A percentile compares a stretch with the other conserved stretches of the same genome.
phyloP scores from a whole-genome alignment of 2,797 vertebrate species.

The Acropternis orthonyx region DNA sequence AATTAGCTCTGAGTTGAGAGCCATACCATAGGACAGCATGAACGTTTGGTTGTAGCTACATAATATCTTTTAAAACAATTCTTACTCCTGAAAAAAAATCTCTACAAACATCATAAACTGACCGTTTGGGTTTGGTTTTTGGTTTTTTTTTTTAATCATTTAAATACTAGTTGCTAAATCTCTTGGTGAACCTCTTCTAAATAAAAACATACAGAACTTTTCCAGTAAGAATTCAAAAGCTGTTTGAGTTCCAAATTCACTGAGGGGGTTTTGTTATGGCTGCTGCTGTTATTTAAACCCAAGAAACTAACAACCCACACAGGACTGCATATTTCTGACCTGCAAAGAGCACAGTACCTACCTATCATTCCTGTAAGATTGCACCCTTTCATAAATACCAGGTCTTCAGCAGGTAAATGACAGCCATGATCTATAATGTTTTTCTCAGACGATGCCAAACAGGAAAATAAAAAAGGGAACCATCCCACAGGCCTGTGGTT shows the following conservation, averaged over 20 bases:
- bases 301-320: background rate
- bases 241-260: background rate
- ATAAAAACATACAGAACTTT: background rate
- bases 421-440: background rate
- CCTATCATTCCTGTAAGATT: background rate
- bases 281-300: background rate
- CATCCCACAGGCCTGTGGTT: background rate
- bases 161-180: background rate
- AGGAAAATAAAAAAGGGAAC: background rate
- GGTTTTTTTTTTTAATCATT: background rate
- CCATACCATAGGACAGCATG: fast-evolving
- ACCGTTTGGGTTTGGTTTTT: background rate
- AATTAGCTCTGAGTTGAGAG: background rate
- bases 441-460: background rate
- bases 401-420: background rate
- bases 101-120: background rate
- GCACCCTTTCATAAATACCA: background rate
- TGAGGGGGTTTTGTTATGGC: background rate
- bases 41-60: background rate
- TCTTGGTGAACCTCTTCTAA: background rate
- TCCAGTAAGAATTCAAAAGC: background rate
- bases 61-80: background rate
- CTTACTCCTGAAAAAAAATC: background rate
- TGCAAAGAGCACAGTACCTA: background rate
- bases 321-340: background rate